Evolutionary conservation across 1,140 invertebrate genomes (phyloP).

Genomic region (Stegodyphus dumicola): DNA sequence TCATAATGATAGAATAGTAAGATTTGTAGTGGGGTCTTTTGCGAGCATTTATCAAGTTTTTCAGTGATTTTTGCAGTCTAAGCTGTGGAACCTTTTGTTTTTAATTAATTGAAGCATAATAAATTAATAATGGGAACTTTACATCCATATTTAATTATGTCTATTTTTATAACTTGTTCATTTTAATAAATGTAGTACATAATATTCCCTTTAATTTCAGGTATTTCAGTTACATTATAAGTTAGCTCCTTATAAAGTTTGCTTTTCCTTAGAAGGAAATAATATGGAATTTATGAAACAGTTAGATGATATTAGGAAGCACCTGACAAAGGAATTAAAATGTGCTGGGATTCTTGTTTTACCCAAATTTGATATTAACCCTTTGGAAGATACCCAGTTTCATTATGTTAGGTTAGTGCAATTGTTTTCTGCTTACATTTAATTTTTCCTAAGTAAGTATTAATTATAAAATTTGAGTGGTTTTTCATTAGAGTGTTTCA

Average conservation of each 20-base stretch:
- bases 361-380: neutral
- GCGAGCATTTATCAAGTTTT: too few relatives aligned
- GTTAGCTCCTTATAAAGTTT: conserved; percentile 43
- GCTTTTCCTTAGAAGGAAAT: neutral
- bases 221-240: conserved; percentile 42
- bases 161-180: too few relatives aligned
- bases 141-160: too few relatives aligned
- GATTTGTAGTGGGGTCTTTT: too few relatives aligned
- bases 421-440: neutral
- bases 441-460: neutral
- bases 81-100: too few relatives aligned
- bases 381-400: neutral
- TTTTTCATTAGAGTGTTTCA: neutral
- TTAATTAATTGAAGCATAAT: too few relatives aligned
- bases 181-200: too few relatives aligned
- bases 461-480: neutral
- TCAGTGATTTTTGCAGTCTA: too few relatives aligned
- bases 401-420: neutral
- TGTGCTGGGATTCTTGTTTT: neutral
- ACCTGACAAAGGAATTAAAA: conserved; percentile 30
- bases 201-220: neutral
- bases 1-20: too few relatives aligned
- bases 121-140: too few relatives aligned
- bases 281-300: conserved; percentile 11
- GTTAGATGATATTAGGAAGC: neutral